Conservation (phyloP, 2,113 vertebrate genomes). For the Lamprotornis superbus region DNA sequence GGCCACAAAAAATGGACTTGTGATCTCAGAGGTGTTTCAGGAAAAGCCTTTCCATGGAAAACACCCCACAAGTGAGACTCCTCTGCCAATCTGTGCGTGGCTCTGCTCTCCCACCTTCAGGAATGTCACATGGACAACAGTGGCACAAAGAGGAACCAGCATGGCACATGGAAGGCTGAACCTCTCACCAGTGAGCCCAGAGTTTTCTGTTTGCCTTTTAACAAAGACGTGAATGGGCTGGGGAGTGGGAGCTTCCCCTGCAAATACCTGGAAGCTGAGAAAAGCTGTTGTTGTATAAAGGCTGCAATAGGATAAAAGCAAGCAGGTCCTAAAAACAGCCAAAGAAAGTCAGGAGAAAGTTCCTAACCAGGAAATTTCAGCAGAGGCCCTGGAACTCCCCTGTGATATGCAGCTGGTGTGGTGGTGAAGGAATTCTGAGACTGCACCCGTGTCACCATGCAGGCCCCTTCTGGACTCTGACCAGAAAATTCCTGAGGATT, state of each 20-base stretch:
- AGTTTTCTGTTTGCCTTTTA: background rate
- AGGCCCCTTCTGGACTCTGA: background rate
- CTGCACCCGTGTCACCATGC: background rate
- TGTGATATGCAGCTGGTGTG: rapidly evolving
- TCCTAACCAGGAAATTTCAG: background rate
- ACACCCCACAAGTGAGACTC: background rate
- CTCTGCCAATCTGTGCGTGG: background rate
- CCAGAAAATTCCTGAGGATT: too few species aligned
- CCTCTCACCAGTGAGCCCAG: rapidly evolving
- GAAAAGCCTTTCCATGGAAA: background rate
- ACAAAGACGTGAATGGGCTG: background rate
- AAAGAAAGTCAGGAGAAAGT: background rate
- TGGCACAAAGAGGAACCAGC: background rate
- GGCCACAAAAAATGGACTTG: background rate
- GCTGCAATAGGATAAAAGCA: background rate
- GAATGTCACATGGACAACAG: background rate
- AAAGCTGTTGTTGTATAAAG: background rate
- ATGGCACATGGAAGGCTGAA: background rate
- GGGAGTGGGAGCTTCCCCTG: background rate
- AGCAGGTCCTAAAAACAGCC: background rate
- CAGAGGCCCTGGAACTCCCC: background rate
- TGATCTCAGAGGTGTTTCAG: background rate
- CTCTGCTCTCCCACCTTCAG: background rate
- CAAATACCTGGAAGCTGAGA: background rate
- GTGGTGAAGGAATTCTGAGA: background rate